Evolutionary conservation across 1,140 invertebrate genomes (phyloP).

Genomic region (Gonatopus flavifemur): DNA sequence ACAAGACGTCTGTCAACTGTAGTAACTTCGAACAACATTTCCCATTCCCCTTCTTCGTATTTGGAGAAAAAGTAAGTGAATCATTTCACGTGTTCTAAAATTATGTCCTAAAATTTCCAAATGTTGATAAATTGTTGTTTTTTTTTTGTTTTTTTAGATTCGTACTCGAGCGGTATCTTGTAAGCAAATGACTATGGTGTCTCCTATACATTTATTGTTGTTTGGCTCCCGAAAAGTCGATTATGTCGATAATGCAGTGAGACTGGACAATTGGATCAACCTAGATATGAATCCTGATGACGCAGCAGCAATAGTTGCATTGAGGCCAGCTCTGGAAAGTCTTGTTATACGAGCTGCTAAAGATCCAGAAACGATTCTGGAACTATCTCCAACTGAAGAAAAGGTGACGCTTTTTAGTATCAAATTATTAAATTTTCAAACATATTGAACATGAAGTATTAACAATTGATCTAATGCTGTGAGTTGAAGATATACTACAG

Average conservation of each 20-base stretch:
- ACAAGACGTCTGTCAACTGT: constrained; percentile 97
- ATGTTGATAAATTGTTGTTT: neutral
- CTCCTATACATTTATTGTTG: constrained; percentile 88
- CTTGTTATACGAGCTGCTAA: constrained; percentile 77
- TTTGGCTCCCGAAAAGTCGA: constrained; percentile 91
- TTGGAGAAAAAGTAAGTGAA: constrained; percentile 84
- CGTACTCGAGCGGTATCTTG: constrained; percentile 94
- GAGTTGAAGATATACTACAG: too few species aligned
- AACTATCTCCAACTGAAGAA: constrained; percentile 60
- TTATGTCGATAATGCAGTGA: constrained; percentile 68
- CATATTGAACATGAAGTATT: neutral
- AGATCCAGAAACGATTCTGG: constrained; percentile 72
- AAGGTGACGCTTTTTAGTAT: constrained; percentile 49
- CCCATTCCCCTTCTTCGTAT: constrained; percentile 94
- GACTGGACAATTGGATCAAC: constrained; percentile 91
- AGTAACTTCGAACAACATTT: constrained; percentile 82
- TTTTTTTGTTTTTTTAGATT: constrained; percentile 61
- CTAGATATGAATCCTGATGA: constrained; percentile 77
- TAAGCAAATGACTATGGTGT: constrained; percentile 97
- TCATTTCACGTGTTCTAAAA: neutral
- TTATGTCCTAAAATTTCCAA: neutral
- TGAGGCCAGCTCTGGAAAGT: constrained; percentile 85
- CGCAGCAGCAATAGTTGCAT: constrained; percentile 80
- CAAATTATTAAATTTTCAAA: neutral
- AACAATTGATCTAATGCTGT: neutral